Base-by-base conservation (phyloP, 2,113 vertebrate genomes). In the Carassius carassius region DNA sequence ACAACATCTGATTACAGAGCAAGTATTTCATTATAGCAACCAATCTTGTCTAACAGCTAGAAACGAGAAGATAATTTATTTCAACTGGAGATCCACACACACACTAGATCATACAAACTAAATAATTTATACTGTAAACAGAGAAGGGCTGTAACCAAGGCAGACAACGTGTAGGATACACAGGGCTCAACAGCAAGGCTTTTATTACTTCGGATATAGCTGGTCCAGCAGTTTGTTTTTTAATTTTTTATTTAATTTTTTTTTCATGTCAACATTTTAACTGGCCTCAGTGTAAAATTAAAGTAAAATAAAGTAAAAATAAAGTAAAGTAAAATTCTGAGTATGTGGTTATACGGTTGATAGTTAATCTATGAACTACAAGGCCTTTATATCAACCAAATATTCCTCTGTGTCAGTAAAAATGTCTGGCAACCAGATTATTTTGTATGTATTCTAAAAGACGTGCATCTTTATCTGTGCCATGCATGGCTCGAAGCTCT, bases 11-110 rank as follows among this genome's bases (percentile, higher is more conserved):
- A 58, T 78, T 78, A 78, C 12, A 62, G 35, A 60, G 32, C 19
- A 41, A 78, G 56, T 62, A 41, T 62, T 37, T 62, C 29, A 78
- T 78, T 79, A 79, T 79, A 41, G 77, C 56, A 79, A 14, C 29
- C 37, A 37, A 41, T 79, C 76, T 78, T 35, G 25, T 58, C 51
- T 23, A 74, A 74, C 44, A 9, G 16, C 69, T 4, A 29, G 73
- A 54, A 75, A 47, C 23, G 6, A 49, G n/a, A 74, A 47, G 12
- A 60, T 37, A 13, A 58, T 78, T 58, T 35, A 58, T 37, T 74
- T 74, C 37, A 49, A 49, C 44, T 25, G n/a, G 13, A 49, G 44
- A 44, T 13, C 41, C 21, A 1, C 21, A 23, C n/a, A 49, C 72
- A 49, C 72, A 74, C n/a, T 4, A 37, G 17, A 72, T 72, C 37